Evolutionary conservation across 2,888 invertebrate genomes (phyloP), one percentile per base, ranked within the genome.

Genomic region (Ectobius pallidus): DNA sequence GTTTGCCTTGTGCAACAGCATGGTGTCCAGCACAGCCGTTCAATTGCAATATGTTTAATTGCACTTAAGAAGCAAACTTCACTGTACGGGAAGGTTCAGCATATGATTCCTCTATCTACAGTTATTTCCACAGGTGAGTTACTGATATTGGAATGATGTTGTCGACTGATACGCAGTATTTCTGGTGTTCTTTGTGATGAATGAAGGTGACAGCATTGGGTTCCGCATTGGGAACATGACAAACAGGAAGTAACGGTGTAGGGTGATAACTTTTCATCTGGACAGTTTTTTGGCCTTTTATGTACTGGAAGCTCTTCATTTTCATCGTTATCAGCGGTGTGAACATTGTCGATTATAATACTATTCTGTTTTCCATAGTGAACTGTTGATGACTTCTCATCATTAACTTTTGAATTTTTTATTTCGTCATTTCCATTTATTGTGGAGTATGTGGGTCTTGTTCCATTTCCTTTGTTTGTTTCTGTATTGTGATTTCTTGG

Each of bases 151-250:
- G 83, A 65, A 68, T 68, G 68, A 16, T 70, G 70, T 16, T 70
- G 73, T 22, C 65, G 49, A 9, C 49, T 20, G 7, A 65, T 52
- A 18, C 16, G 39, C 11, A 72, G 55, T 16, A 71, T 14, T 18
- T 72, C 69, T 0, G 72, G 32, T 22, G 69, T 22, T 32, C 46
- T 44, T 14, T 69, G 65, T 20, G 72, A 14, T 30, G 44, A 27
- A 7, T 52, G 71, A 55, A 77, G 75, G 67, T 78, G 77, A 75
- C 84, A 81, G 78, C 84, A 84, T 46, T 83, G 81, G 61, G 84
- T 80, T 71, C 84, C 84, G 77, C 84, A 85, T 78, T 84, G 84
- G 73, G 84, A 80, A 80, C 85, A 85, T 11, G 83, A 85, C 84
- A 83, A 84, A 84, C 82, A 85, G 1, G 73, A 67, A 14, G 52